Evolutionary conservation across 64 coral and sea anemone species (phyloP), one percentile per base, ranked within the genome.

Genomic region (Stichodactyla helianthus): DNA sequence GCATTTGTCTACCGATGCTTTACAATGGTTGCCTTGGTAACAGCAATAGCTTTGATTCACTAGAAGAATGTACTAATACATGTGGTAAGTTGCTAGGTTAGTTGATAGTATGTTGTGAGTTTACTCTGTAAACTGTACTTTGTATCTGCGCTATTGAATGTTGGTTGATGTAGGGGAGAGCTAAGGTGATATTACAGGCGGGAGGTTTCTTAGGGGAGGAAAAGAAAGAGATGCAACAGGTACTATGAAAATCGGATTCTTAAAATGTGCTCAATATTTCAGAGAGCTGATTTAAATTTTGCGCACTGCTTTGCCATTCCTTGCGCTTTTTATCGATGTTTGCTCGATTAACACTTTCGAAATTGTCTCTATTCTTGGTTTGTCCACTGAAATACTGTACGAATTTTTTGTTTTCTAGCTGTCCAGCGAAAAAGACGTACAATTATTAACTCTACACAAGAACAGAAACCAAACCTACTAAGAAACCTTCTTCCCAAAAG

Each of bases 1-100:
- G 78, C 35, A 52, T 22, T 14, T 81, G 78, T 22, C 78, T 9
- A 28, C 51, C 78, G 44, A 81, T 81, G 78, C 7, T 53, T 4
- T 81, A 81, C 53, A 81, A 81, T 20, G 78, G 78, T 81, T 81
- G 78, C 18, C 78, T 81, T 17, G 78, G 78, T 7, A 81, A 81
- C 78, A 81, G 78, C 17, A 81, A 81, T 54, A 81, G 18, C 15
- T 81, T 81, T 23, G 78, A 81, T 28, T 81, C 78, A 51, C 5
- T 81, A 17, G 50, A 81, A 15, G 78, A 81, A 18, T 81, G 78
- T 53, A 81, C 50, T 16, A 54, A 51, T 12, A 54, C 78, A 18
- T 81, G 78, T 54, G 52, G 78, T 81, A 54, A 81, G 78, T 81
- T 9, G 27, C 25, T 74, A 2, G 10, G 7, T 74, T 5, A 68